These are phyloP conservation scores for Protodeltote pygarga DNA, from an alignment of 2,888 invertebrate species.

Conservation along the genomic window DNA sequence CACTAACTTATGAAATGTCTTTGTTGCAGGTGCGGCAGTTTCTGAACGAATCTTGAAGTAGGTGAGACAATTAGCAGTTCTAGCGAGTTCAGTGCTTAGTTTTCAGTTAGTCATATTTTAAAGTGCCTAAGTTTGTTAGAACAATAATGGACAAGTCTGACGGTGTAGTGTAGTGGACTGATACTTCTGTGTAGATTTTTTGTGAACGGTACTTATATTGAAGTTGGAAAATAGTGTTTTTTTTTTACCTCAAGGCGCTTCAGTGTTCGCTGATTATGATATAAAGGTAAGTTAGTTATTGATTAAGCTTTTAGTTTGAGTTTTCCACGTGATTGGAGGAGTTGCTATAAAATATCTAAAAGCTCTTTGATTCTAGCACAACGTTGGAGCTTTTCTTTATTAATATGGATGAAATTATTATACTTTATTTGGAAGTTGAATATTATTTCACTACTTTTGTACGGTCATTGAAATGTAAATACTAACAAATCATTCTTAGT, in stretches of 20 bases:
- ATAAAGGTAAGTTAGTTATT: slow-evolving; percentile 71
- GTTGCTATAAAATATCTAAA: slow-evolving; percentile 10
- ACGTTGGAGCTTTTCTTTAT: slow-evolving; percentile 7
- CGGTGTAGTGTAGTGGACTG: slow-evolving; percentile 50
- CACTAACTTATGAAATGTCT: slow-evolving; percentile 12
- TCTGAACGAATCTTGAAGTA: slow-evolving; percentile 11
- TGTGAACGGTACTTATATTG: slow-evolving; percentile 48
- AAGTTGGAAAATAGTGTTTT: slow-evolving; percentile 57
- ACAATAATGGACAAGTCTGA: slow-evolving; percentile 29
- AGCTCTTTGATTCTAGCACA: slow-evolving; percentile 11
- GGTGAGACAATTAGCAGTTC: slow-evolving; percentile 22
- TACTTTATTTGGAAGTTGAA: too few relatives aligned
- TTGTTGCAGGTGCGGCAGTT: slow-evolving; percentile 46
- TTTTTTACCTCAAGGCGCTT: slow-evolving; percentile 59
- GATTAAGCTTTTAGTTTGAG: slow-evolving; percentile 8
- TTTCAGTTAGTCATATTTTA: slow-evolving; percentile 28
- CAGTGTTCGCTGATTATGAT: slow-evolving; percentile 68
- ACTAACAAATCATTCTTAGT: too few relatives aligned
- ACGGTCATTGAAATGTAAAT: too few relatives aligned
- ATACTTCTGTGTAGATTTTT: slow-evolving; percentile 44
- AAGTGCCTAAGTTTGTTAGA: slow-evolving; percentile 48
- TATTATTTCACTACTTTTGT: too few relatives aligned
- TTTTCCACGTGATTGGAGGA: slow-evolving; percentile 9
- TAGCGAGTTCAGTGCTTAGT: slow-evolving; percentile 36
- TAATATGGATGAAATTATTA: too few relatives aligned